phyloP scores from a whole-genome alignment of 2,888 invertebrate species.

The Junonia oenone region DNA sequence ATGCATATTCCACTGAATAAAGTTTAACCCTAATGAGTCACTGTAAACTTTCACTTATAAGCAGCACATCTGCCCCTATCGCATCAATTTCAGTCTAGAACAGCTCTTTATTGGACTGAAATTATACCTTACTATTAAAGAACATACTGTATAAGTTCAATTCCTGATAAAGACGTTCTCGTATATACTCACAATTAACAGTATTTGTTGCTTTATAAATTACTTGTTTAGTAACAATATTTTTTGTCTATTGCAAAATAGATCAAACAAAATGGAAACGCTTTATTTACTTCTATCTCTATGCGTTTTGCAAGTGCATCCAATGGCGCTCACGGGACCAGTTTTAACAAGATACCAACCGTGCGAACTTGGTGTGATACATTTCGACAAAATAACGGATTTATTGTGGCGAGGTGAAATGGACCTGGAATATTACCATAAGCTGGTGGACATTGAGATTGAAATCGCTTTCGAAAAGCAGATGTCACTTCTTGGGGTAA shows the following conservation, averaged over 20 bases:
- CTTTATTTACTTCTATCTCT: slow-evolving; percentile 29
- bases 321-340: slow-evolving; percentile 55
- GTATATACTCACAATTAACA: background rate
- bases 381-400: slow-evolving; percentile 52
- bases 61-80: slow-evolving; percentile 22
- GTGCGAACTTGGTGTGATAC: slow-evolving; percentile 57
- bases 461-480: slow-evolving; percentile 49
- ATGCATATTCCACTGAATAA: slow-evolving; percentile 32
- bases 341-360: slow-evolving; percentile 58
- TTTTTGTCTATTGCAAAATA: slow-evolving; percentile 4
- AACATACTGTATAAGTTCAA: slow-evolving; percentile 8
- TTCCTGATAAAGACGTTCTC: background rate
- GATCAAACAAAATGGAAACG: slow-evolving; percentile 22
- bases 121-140: background rate
- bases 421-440: slow-evolving; percentile 50
- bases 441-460: slow-evolving; percentile 42
- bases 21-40: slow-evolving; percentile 46
- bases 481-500: slow-evolving; percentile 46
- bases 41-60: slow-evolving; percentile 54
- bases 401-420: slow-evolving; percentile 52
- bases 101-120: background rate
- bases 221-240: slow-evolving; percentile 15
- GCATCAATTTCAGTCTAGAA: slow-evolving; percentile 1
- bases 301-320: slow-evolving; percentile 35
- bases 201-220: slow-evolving; percentile 4